A percentile compares a stretch with the other conserved stretches of the same genome.
Evolutionary conservation across 2,797 vertebrate species (phyloP).

Genomic region (Pantherophis alleghaniensis): DNA sequence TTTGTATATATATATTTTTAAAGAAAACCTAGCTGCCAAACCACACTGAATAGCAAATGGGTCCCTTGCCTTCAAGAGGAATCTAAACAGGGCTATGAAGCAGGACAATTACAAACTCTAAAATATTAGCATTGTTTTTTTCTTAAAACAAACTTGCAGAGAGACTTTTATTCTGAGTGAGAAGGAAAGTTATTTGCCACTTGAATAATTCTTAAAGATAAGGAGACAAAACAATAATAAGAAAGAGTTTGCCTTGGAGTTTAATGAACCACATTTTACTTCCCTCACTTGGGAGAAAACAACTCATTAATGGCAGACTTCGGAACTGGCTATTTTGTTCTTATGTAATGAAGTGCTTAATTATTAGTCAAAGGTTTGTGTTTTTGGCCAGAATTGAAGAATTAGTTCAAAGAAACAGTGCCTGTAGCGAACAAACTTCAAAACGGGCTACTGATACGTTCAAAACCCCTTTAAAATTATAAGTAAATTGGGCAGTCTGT

Average conservation of each 20-base stretch:
- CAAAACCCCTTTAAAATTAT: not conserved
- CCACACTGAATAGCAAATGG: not conserved
- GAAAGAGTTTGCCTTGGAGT: slow-evolving; percentile 23
- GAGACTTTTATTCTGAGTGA: not conserved
- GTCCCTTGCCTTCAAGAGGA: not conserved
- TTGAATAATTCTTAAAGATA: not conserved
- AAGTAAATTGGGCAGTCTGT: not conserved
- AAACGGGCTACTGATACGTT: not conserved
- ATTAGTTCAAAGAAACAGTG: not conserved
- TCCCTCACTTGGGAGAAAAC: slow-evolving; percentile 29
- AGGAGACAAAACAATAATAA: fast-evolving
- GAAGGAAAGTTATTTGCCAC: not conserved
- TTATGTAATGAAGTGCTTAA: slow-evolving; percentile 55
- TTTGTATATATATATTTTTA: not conserved
- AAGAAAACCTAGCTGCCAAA: not conserved
- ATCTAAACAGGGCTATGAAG: not conserved
- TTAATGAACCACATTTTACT: slow-evolving; percentile 41
- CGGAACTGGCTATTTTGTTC: slow-evolving; percentile 21
- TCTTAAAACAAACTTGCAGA: not conserved
- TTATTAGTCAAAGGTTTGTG: slow-evolving; percentile 13
- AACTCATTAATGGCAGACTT: slow-evolving; percentile 65
- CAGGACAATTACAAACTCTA: not conserved
- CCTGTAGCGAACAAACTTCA: not conserved
- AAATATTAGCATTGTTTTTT: not conserved
- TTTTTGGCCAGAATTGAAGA: fast-evolving